Base-by-base conservation (phyloP, 2,888 invertebrate genomes). In the Calliphora vomitoria region DNA sequence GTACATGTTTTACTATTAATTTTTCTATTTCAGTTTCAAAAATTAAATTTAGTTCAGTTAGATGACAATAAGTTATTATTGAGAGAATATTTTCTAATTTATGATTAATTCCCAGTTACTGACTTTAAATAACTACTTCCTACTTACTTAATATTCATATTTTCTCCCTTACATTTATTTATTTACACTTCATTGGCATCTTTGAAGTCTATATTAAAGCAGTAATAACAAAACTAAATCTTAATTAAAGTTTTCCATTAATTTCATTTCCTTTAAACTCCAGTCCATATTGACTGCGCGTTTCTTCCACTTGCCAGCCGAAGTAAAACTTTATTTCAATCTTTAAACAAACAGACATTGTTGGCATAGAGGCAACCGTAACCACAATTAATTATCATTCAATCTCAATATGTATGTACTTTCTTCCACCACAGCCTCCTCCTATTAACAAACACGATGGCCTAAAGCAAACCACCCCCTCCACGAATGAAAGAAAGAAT, bases 321-420 rank as follows among this genome's bases (percentile, higher is more conserved):
- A 15, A 47, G 20, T 8, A 68, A 71, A 71, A 71, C 69, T 53
- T 71, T 69, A 64, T 18, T 71, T 18, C 13, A 38, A 66, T 71
- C 11, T 55, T 55, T 55, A 71, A 71, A 55, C 55, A 71, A 53
- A 68, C 25, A 68, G 25, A 25, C 41, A 41, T 68, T 50, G 15
- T 53, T 38, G 66, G 25, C n/a, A 50, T 35, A 66, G 71, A 18
- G 38, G 13, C 35, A 71, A 69, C 58, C 75, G 58, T 68, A 76
- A 82, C 58, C 68, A 69, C 82, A 82, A 76, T 76, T 82, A 75
- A 75, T 75, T 74, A 75, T 69, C 68, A 82, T 82, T 75, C 35
- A 58, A 82, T 75, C 58, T 75, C 53, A 76, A 76, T 69, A 41
- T 18, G 4, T 69, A 41, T 18, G 4, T 44, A 8, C 58, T 41